Evolutionary conservation across 1,140 invertebrate genomes (phyloP), one percentile per base, ranked within the genome.

Genomic region (Drosophila murphyi): DNA sequence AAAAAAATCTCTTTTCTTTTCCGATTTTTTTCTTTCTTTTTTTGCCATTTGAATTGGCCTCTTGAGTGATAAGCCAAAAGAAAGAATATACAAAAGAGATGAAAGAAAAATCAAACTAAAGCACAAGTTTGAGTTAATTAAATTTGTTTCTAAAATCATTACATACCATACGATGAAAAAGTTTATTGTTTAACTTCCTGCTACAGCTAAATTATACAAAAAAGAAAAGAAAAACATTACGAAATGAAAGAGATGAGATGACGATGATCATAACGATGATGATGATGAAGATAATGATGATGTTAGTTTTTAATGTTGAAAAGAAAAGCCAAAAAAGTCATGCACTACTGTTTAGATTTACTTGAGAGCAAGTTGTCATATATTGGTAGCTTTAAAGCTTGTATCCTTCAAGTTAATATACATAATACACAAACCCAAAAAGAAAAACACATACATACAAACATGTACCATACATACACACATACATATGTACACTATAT

Each of bases 371-470:
- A 85, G 73, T 90, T 87, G 82, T 88, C 83, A 87, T 82, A 82
- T 71, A 86, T 86, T 87, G 83, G 83, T 88, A 87, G 83, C 83
- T 87, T 88, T 87, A 87, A 88, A 88, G 83, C 83, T 87, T 87
- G 83, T 87, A 77, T 88, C 80, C 83, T 87, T 87, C 83, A 87
- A 87, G 82, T 87, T 88, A 88, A 76, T 62, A 74, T 35, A 78
- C 72, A 68, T 62, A 80, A 68, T 62, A 80, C 67, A 70, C 56
- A 64, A 68, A 69, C 48, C 59, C 48, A 48, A 41, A 69, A 43
- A 65, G 55, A 75, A 35, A 76, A 8, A 79, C 34, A 68, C n/a
- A 62, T n/a, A 56, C 10, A 59, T 31, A 63, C 52, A 56, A 34
- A 78, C 63, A 72, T 76, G 65, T 72, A 70, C 59, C 72, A 73